Evolutionary conservation across 2,797 vertebrate genomes (phyloP), one percentile per base, ranked within the genome.

Genomic region (Hipposideros larvatus): DNA sequence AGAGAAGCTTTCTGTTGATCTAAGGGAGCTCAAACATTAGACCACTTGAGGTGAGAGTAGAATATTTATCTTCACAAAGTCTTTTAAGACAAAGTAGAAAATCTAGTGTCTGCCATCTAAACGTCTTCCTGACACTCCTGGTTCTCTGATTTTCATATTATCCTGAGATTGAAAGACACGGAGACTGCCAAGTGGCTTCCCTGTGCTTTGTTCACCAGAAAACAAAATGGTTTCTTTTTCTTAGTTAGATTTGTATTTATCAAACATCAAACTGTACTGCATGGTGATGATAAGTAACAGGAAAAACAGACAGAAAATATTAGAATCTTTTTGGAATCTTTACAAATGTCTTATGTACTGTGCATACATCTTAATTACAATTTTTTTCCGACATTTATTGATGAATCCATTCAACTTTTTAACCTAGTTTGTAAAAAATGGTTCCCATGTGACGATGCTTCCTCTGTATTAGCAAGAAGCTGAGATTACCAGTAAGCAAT

Each of bases 71-170:
- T 84, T 53, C 83, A 37, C 34, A 84, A 88, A 70, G 46, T 48
- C 26, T 73, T 91, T 59, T 41, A 70, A 66, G 71, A 37, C 59
- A 93, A 95, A 59, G 77, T 46, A 51, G 85, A 61, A 97, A 83
- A 57, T 4, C 13, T 73, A 48, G 11, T 61, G 43, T 61, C 85
- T 87, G 11, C 15, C 14, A n/a, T 70, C 80, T 74, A 48, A 88
- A 70, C 7, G 1, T 51, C n/a, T 46, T 5, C 41, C 15, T 70
- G 31, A 24, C 7, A 8, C n/a, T 63, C 34, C 61, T 63, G 11
- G 19, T 57, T 78, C 63, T 78, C 53, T 37, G 28, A 78, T 65
- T 86, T 51, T 93, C 22, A 14, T 10, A 8, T 74, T 77, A 34
- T 26, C 11, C n/a, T 73, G 24, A 94, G 15, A 46, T 55, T 63